phyloP scores from a whole-genome alignment of 2,797 vertebrate genomes.

The Sebastolobus alascanus region DNA sequence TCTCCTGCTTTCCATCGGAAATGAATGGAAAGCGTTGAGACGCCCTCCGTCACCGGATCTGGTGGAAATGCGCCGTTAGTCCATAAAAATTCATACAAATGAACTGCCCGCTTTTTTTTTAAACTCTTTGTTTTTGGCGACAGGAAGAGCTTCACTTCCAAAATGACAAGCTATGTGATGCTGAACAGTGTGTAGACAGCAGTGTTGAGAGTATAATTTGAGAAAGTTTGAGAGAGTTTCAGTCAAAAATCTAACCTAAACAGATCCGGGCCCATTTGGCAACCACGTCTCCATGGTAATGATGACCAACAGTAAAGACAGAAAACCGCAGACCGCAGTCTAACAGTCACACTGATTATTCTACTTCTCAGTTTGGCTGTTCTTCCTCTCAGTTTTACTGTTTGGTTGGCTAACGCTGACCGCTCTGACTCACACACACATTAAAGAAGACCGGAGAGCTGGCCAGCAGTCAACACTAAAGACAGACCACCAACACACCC shows the following conservation, averaged over 20 bases:
- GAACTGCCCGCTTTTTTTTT: not conserved
- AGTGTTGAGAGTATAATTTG: not conserved
- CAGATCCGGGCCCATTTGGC: slow-evolving; percentile 7
- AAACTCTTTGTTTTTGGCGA: slow-evolving; percentile 8
- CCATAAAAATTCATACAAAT: not conserved
- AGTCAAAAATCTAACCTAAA: slow-evolving; percentile 27
- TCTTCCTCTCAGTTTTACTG: slow-evolving; percentile 28
- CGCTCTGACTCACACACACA: slow-evolving; percentile 33
- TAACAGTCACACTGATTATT: not conserved
- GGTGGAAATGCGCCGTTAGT: not conserved
- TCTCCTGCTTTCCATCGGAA: too few relatives aligned
- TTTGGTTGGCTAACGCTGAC: slow-evolving; percentile 34
- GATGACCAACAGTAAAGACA: slow-evolving; percentile 49
- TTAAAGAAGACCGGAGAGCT: not conserved
- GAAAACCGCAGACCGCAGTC: slow-evolving; percentile 51
- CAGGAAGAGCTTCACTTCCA: not conserved
- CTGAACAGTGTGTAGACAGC: not conserved
- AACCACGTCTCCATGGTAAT: slow-evolving; percentile 43
- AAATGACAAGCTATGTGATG: not conserved
- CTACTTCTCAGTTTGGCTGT: slow-evolving; percentile 8
- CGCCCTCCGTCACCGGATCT: not conserved
- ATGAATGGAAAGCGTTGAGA: too few relatives aligned
- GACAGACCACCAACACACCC: slow-evolving; percentile 4
- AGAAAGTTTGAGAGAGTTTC: slow-evolving; percentile 23
- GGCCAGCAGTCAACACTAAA: slow-evolving; percentile 7